phyloP scores from a whole-genome alignment of 1,140 invertebrate species.

The Cylas formicarius region DNA sequence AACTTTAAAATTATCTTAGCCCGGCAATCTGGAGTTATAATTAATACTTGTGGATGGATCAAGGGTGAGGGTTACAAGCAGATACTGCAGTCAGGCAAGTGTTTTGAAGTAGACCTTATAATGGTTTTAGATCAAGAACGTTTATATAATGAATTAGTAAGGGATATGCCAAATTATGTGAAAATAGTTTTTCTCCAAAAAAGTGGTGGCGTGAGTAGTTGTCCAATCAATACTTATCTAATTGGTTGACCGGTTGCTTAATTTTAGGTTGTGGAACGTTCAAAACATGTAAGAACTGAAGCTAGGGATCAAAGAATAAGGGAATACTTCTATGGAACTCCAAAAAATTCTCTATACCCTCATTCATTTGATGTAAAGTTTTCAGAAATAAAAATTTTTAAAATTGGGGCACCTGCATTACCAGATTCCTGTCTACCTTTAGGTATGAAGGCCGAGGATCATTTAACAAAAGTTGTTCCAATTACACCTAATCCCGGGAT shows the following conservation, averaged over 20 bases:
- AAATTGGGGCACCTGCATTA: constrained; percentile 87
- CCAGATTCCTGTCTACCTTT: constrained; percentile 89
- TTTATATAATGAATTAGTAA: constrained; percentile 86
- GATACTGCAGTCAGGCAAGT: constrained; percentile 77
- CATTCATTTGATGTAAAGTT: constrained; percentile 88
- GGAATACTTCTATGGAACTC: constrained; percentile 93
- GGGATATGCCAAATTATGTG: constrained; percentile 89
- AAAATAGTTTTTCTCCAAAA: constrained; percentile 92
- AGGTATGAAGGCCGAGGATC: constrained; percentile 83
- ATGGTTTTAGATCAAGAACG: constrained; percentile 95
- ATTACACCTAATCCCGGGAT: constrained; percentile 69
- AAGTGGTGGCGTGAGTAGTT: constrained; percentile 80
- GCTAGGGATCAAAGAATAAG: constrained; percentile 71
- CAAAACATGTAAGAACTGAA: constrained; percentile 62
- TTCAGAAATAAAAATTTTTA: constrained; percentile 81
- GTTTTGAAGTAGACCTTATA: constrained; percentile 93
- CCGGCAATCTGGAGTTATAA: constrained; percentile 86
- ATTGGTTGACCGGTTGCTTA: constrained; percentile 4
- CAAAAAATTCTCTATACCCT: constrained; percentile 76
- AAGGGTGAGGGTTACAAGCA: constrained; percentile 82
- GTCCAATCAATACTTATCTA: constrained; percentile 3
- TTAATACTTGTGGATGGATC: constrained; percentile 98
- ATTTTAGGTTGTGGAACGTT: constrained; percentile 76
- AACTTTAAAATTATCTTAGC: constrained; percentile 46
- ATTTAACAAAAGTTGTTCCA: constrained; percentile 82